Base-by-base conservation (phyloP, 2,797 vertebrate genomes). In the Carduelis carduelis region DNA sequence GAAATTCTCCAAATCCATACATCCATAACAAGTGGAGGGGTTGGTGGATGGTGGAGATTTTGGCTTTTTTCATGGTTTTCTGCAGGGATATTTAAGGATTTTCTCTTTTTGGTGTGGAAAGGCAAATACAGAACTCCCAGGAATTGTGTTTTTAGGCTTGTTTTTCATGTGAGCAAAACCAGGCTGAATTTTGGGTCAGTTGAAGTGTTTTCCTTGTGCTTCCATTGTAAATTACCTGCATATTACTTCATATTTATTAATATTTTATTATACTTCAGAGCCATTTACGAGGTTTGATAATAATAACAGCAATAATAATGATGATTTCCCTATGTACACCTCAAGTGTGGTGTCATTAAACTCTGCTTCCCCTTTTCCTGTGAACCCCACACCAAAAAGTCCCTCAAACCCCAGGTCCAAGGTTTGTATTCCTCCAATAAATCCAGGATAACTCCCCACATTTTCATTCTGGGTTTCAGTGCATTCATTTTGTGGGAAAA, bases 1-100 rank as follows among this genome's bases (percentile, higher is more conserved):
- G 12, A 11, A 57, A 56, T 41, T 18, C 59, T 89, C 47, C 77
- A 41, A 6, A 35, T 75, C 12, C 69, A 81, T 21, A 8, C 26
- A 52, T 65, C 60, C 17, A 0, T 46, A 20, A 15, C 17, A 5
- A 8, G 28, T 9, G 23, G 4, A 3, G 2, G 6, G 1, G 2
- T 37, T 44, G 34, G 8, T 30, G 68, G 32, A 13, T 23, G 5
- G 13, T 39, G 34, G 49, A 21, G 32, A 15, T 46, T 57, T 55
- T 1, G 0, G 7, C 26, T 63, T 46, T 55, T 41, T 59, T 11
- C 18, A 3, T 9, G 1, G 14, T 2, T 0, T 74, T 69, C 22
- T 70, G 44, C 41, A 22, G 53, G 26, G 16, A 2, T 44, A 4
- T 4, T 64, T 34, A 32, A 24, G 32, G 32, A 4, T 4, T 5